Percentiles rank a stretch among this genome's conserved stretches.
phyloP scores from a whole-genome alignment of 2,797 vertebrate species.

The Trachurus trachurus region DNA sequence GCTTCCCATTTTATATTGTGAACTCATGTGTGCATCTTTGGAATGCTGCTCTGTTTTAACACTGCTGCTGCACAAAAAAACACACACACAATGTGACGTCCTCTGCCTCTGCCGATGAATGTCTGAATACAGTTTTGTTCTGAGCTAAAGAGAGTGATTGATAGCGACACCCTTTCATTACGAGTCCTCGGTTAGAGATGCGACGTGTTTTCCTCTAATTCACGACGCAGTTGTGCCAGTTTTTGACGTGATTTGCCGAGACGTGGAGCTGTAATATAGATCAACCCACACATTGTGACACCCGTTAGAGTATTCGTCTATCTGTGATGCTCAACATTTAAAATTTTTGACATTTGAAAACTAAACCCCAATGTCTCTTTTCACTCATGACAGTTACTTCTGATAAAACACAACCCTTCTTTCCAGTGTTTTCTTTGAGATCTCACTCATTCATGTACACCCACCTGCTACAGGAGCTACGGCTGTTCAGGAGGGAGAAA shows the following conservation, averaged over 20 bases:
- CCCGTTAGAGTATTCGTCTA: background rate
- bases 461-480: background rate
- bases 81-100: background rate
- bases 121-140: slow-evolving; percentile 19
- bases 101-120: slow-evolving; percentile 16
- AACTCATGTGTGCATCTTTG: slow-evolving; percentile 51
- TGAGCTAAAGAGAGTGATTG: background rate
- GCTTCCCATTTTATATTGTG: slow-evolving; percentile 38
- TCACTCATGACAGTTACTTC: background rate
- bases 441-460: background rate
- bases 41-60: slow-evolving; percentile 44
- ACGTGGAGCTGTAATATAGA: background rate
- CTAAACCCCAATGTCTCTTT: background rate
- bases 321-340: background rate
- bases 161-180: slow-evolving; percentile 10
- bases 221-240: background rate
- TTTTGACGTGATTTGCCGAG: background rate
- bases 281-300: background rate
- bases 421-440: background rate
- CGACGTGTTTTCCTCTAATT: background rate
- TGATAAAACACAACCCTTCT: background rate
- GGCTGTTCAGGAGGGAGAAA: background rate
- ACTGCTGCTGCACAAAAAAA: background rate
- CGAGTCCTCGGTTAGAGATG: background rate
- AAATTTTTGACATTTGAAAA: background rate